Percentiles rank a stretch among this genome's conserved stretches.
phyloP scores from a whole-genome alignment of 1,140 invertebrate species.

The Campoletis sonorensis region DNA sequence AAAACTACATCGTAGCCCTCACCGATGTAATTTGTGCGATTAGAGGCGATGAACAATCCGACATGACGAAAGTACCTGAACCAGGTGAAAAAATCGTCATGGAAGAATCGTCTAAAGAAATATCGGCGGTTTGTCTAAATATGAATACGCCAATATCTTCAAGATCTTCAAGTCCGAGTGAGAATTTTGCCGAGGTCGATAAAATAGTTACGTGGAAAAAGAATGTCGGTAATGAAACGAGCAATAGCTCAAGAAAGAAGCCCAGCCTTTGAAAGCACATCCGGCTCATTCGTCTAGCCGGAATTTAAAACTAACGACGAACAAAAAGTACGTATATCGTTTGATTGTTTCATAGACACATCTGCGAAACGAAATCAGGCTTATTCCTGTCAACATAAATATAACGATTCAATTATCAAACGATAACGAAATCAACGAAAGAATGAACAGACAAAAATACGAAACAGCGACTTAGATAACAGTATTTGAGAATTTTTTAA shows the following conservation, averaged over 20 bases:
- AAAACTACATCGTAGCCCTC: constrained; percentile 95
- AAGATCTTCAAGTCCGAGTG: constrained; percentile 34
- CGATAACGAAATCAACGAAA: constrained; percentile 17
- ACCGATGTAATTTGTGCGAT: constrained; percentile 91
- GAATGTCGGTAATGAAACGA: constrained; percentile 14
- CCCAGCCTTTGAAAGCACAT: constrained; percentile 18
- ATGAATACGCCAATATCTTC: constrained; percentile 38
- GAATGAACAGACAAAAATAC: not conserved
- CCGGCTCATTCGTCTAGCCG: constrained; percentile 41
- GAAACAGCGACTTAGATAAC: not conserved
- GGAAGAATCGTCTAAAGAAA: constrained; percentile 49
- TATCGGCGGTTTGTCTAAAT: constrained; percentile 40
- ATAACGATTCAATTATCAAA: not conserved
- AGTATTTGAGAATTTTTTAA: constrained; percentile 10
- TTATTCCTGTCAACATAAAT: not conserved
- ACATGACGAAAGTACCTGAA: not conserved
- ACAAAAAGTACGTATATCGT: not conserved
- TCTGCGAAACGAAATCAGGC: not conserved
- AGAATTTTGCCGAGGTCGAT: constrained; percentile 34
- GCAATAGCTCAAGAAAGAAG: not conserved
- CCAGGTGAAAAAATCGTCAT: constrained; percentile 50
- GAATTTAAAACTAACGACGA: constrained; percentile 39
- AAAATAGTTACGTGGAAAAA: constrained; percentile 1
- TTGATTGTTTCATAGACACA: not conserved
- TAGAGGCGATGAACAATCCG: constrained; percentile 76